Evolutionary conservation across 2,888 invertebrate species (phyloP).

Genomic region (Lasioglossum pauxillum): DNA sequence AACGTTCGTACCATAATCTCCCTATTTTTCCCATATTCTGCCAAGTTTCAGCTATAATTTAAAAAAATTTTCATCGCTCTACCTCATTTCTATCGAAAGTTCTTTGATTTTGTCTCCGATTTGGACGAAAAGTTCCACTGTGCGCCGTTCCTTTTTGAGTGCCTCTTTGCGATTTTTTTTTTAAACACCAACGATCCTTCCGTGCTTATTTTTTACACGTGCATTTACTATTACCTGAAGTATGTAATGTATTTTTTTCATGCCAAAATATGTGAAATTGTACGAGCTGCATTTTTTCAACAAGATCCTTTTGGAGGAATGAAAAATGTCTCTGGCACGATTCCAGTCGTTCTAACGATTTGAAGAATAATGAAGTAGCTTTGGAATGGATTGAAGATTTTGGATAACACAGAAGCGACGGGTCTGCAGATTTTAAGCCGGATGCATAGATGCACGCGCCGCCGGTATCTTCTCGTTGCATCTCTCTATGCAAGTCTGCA

Average conservation of each 20-base stretch:
- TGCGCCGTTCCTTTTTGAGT: background rate
- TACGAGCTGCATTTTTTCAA: background rate
- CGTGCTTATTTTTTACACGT: background rate
- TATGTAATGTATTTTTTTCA: background rate
- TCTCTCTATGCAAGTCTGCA: constrained; percentile 23
- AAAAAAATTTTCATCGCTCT: too few relatives aligned
- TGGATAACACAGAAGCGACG: background rate
- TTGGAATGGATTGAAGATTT: background rate
- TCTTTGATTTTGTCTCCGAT: too few relatives aligned
- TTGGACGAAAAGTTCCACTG: too few relatives aligned
- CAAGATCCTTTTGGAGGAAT: too few relatives aligned
- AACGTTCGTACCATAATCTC: too few relatives aligned
- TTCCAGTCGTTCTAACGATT: background rate
- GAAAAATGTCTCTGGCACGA: too few relatives aligned
- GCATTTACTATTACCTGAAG: background rate
- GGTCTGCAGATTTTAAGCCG: constrained; percentile 53
- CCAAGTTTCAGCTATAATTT: too few relatives aligned
- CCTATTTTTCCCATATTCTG: too few relatives aligned
- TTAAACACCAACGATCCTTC: background rate
- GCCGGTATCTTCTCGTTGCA: constrained; percentile 68
- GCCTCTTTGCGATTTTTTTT: background rate
- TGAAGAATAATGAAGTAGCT: too few relatives aligned
- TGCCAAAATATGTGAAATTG: background rate
- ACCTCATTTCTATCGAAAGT: too few relatives aligned
- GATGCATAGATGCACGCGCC: constrained; percentile 68